Evolutionary conservation across 2,888 invertebrate species (phyloP).

Genomic region (Eilema depressum): DNA sequence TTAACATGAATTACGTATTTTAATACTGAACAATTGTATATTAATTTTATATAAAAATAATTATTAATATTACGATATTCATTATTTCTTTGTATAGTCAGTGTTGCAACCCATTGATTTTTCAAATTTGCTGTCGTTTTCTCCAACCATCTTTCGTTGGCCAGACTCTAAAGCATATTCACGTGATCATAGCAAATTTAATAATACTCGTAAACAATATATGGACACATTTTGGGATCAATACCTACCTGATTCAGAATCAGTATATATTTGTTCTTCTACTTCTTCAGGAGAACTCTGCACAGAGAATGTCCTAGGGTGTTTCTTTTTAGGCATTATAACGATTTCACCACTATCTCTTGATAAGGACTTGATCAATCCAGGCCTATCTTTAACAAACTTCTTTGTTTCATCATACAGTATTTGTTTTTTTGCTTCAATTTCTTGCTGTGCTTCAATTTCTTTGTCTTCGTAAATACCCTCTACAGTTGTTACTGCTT

Average conservation of each 20-base stretch:
- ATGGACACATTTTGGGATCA: neutral
- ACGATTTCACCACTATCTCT: slow-evolving; percentile 81
- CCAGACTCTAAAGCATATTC: neutral
- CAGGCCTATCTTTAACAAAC: slow-evolving; percentile 73
- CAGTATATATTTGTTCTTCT: slow-evolving; percentile 85
- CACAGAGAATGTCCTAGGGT: slow-evolving; percentile 81
- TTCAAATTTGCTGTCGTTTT: no score
- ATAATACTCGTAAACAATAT: no score
- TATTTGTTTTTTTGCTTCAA: slow-evolving; percentile 67
- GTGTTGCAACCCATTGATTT: no score
- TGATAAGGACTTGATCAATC: slow-evolving; percentile 80
- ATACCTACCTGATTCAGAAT: slow-evolving; percentile 83
- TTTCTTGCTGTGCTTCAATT: slow-evolving; percentile 61
- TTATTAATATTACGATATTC: no score
- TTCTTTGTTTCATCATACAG: slow-evolving; percentile 70
- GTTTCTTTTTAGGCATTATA: slow-evolving; percentile 83
- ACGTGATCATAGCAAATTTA: neutral
- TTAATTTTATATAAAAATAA: no score
- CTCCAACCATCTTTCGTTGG: no score
- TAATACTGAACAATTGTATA: no score
- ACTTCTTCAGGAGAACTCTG: slow-evolving; percentile 86
- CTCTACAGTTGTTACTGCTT: slow-evolving; percentile 80
- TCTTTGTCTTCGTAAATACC: slow-evolving; percentile 71
- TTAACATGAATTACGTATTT: no score
- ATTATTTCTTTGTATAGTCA: no score